These are phyloP conservation scores for Myanophis thanlyinensis DNA, from an alignment of 2,113 vertebrate species.

Conservation along the genomic window DNA sequence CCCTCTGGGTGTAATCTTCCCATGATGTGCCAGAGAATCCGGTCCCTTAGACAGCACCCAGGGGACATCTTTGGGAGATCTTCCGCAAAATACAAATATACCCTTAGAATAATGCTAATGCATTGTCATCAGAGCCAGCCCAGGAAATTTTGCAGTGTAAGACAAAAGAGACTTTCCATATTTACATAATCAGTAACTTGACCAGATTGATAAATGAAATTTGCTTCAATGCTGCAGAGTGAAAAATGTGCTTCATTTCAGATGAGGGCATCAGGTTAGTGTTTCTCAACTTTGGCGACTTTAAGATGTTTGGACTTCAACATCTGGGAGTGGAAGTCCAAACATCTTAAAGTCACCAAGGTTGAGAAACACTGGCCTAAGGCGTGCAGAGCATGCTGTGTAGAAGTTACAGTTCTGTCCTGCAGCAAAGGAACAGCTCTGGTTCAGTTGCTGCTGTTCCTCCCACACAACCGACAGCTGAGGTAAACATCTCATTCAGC, in stretches of 20 bases:
- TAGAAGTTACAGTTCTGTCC: background rate
- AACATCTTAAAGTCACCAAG: no score
- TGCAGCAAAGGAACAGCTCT: background rate
- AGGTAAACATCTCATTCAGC: background rate
- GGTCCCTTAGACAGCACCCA: background rate
- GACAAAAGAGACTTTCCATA: background rate
- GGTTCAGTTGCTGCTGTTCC: background rate
- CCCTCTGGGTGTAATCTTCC: background rate
- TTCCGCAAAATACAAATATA: background rate
- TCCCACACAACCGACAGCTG: background rate
- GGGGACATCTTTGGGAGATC: background rate
- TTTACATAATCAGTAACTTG: background rate
- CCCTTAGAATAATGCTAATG: background rate
- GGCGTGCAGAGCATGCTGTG: background rate
- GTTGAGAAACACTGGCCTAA: no score
- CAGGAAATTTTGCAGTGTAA: background rate
- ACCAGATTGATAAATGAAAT: background rate
- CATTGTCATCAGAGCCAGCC: background rate
- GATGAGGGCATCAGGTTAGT: background rate
- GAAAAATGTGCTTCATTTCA: background rate
- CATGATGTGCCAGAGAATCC: background rate
- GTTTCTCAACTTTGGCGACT: no score
- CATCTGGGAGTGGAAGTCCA: no score
- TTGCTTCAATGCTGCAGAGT: background rate
- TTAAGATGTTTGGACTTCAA: no score